A percentile compares a stretch with the other conserved stretches of the same genome.
These are phyloP conservation scores for Atta texana DNA, from an alignment of 1,140 invertebrate species.

Conservation along the genomic window DNA sequence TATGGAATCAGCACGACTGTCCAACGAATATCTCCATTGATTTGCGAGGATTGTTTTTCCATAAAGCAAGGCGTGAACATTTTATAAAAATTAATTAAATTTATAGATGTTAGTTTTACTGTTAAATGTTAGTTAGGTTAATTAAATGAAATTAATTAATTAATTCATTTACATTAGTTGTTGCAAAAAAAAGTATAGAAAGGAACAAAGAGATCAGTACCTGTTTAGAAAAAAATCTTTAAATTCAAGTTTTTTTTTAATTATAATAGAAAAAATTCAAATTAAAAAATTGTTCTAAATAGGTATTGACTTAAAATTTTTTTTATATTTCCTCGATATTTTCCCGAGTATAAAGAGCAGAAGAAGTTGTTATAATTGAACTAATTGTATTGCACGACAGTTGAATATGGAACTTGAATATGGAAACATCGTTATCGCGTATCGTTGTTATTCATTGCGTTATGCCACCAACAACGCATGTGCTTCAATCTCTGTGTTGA, in stretches of 20 bases:
- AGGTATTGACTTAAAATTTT: no score
- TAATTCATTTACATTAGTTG: not conserved
- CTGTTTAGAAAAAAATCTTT: not conserved
- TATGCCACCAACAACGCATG: conserved; percentile 18
- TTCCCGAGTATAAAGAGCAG: not conserved
- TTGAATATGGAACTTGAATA: conserved; percentile 36
- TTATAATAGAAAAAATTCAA: no score
- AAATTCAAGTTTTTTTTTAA: not conserved
- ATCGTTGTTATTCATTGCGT: conserved; percentile 34
- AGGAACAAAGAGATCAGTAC: not conserved
- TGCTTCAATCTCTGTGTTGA: conserved; percentile 29
- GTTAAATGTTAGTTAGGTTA: not conserved
- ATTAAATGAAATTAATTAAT: not conserved
- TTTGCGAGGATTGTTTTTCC: not conserved
- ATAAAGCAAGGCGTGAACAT: not conserved
- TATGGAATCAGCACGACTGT: not conserved
- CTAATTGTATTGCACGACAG: conserved; percentile 7
- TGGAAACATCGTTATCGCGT: conserved; percentile 51
- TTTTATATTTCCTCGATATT: no score
- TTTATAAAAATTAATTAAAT: not conserved
- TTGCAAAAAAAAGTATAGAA: not conserved
- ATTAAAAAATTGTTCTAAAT: no score
- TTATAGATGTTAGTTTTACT: not conserved
- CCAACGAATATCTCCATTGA: not conserved
- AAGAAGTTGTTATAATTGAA: conserved; percentile 12